Evolutionary conservation across 2,113 vertebrate genomes (phyloP).

Genomic region (Erythrocercus mccallii): DNA sequence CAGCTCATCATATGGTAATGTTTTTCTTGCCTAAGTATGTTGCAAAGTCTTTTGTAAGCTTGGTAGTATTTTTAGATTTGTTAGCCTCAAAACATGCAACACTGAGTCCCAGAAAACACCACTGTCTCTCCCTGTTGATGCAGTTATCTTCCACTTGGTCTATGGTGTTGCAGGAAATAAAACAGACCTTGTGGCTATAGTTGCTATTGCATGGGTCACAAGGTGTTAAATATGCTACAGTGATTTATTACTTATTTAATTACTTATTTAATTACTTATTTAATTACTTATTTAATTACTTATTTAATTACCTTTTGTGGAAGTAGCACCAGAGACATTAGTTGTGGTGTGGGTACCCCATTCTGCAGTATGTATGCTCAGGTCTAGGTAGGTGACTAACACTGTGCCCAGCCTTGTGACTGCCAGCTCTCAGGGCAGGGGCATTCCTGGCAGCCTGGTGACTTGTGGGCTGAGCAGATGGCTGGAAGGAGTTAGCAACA

Average conservation of each 20-base stretch:
- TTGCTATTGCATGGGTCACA: neutral
- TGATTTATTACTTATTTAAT: neutral
- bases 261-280: neutral
- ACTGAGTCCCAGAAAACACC: neutral
- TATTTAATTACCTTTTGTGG: neutral
- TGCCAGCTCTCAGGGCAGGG: neutral
- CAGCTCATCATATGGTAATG: constrained; percentile 90
- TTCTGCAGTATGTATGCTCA: neutral
- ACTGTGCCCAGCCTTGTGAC: neutral
- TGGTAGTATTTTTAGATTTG: constrained; percentile 23
- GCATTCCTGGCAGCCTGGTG: neutral
- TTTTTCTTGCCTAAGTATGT: neutral
- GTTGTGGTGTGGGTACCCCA: neutral
- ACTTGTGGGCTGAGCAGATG: fast-evolving
- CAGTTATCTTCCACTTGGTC: neutral
- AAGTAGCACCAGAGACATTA: neutral
- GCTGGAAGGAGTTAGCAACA: neutral
- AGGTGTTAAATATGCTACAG: neutral
- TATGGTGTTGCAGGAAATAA: neutral
- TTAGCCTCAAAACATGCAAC: neutral
- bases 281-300: neutral
- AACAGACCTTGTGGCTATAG: neutral
- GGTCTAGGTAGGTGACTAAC: neutral
- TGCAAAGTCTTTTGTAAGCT: constrained; percentile 1
- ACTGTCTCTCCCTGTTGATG: neutral